A percentile compares a stretch with the other conserved stretches of the same genome.
Conservation (phyloP, 1,140 invertebrate genomes). For the Trigoniulus corallinus region DNA sequence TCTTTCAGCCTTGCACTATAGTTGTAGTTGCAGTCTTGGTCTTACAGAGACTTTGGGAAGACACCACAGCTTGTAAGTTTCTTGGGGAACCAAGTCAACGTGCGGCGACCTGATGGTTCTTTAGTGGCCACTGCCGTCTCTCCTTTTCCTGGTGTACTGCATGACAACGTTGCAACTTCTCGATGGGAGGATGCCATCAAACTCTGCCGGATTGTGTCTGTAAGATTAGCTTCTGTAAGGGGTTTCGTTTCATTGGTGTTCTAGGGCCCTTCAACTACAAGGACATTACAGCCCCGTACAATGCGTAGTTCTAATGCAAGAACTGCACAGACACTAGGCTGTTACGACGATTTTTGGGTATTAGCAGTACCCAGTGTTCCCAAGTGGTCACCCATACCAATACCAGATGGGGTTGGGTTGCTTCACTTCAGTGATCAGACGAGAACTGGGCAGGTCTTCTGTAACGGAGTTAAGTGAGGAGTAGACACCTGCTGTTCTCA, state of each 20-base stretch:
- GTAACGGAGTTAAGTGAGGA: no score
- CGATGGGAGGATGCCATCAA: constrained; percentile 59
- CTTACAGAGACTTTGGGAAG: constrained; percentile 56
- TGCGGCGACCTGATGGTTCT: constrained; percentile 51
- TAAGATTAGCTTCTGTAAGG: constrained; percentile 20
- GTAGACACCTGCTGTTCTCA: not conserved
- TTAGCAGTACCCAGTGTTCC: no score
- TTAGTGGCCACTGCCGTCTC: constrained; percentile 42
- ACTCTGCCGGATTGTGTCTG: constrained; percentile 58
- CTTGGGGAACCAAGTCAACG: constrained; percentile 54
- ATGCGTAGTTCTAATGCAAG: no score
- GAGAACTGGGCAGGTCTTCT: no score
- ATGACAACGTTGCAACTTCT: constrained; percentile 39
- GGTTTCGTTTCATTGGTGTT: no score
- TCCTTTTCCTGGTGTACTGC: constrained; percentile 45
- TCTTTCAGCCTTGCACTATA: constrained; percentile 15
- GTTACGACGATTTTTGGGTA: no score
- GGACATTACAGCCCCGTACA: no score
- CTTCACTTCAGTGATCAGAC: no score
- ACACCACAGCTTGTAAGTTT: constrained; percentile 59
- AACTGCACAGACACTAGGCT: no score
- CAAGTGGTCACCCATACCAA: no score
- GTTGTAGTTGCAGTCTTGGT: constrained; percentile 17
- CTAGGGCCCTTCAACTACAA: no score
- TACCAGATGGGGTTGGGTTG: no score